phyloP scores from a whole-genome alignment of 2,888 invertebrate species.

The Hirtodrosophila histrioides region DNA sequence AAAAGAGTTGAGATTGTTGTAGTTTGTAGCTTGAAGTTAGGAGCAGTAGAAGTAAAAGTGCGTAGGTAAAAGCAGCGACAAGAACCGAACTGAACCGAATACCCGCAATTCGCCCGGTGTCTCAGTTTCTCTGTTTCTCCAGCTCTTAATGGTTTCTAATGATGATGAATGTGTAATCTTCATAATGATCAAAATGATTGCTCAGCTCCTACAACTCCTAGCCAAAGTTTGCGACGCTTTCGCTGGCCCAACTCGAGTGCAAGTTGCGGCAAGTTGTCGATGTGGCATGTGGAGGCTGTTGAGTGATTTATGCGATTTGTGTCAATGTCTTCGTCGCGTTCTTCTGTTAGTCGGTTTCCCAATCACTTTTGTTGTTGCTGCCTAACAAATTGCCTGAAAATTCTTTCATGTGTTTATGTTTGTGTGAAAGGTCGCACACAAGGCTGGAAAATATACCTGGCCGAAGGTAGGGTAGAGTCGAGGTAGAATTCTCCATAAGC shows the following conservation, averaged over 20 bases:
- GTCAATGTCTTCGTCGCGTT: slow-evolving; percentile 35
- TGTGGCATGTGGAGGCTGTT: slow-evolving; percentile 9
- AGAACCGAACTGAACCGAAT: slow-evolving; percentile 20
- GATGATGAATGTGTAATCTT: slow-evolving; percentile 75
- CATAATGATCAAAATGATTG: slow-evolving; percentile 44
- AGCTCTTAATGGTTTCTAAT: slow-evolving; percentile 57
- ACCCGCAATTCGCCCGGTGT: slow-evolving; percentile 23
- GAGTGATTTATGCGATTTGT: slow-evolving; percentile 67
- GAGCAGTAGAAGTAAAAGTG: slow-evolving; percentile 60
- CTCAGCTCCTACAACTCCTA: slow-evolving; percentile 1
- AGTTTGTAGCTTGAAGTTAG: too few relatives aligned
- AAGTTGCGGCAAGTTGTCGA: neutral
- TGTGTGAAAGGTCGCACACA: slow-evolving; percentile 33
- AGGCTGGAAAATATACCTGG: too few relatives aligned
- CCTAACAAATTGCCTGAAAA: slow-evolving; percentile 45
- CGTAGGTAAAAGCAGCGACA: slow-evolving; percentile 68
- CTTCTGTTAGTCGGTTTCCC: slow-evolving; percentile 33
- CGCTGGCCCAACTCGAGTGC: slow-evolving; percentile 6
- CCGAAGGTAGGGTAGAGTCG: slow-evolving; percentile 33
- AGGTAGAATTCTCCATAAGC: neutral
- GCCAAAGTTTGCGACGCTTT: slow-evolving; percentile 27
- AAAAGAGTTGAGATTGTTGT: neutral
- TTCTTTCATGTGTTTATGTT: slow-evolving; percentile 26
- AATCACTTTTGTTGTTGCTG: slow-evolving; percentile 38
- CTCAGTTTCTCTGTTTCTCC: slow-evolving; percentile 10